phyloP scores from a whole-genome alignment of 2,113 vertebrate genomes.

The Oxyura jamaicensis region DNA sequence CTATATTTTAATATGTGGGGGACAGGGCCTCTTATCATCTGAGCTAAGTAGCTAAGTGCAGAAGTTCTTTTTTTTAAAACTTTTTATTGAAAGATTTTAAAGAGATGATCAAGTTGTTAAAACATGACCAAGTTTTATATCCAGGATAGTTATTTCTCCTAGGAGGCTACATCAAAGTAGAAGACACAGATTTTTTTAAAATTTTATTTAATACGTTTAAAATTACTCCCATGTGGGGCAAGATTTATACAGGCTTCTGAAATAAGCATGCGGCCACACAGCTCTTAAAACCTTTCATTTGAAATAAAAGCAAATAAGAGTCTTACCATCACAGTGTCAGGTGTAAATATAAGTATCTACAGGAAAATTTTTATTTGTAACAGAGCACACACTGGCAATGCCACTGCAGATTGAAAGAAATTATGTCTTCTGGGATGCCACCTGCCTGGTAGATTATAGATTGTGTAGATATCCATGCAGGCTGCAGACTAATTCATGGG shows the following conservation, averaged over 20 bases:
- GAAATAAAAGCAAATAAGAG: background rate
- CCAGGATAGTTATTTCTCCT: constrained; percentile 8
- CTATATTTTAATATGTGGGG: background rate
- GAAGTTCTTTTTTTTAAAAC: background rate
- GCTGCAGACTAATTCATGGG: background rate
- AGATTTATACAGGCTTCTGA: constrained; percentile 32
- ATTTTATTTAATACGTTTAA: constrained; percentile 6
- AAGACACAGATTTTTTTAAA: background rate
- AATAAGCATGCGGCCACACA: background rate
- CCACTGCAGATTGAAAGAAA: background rate
- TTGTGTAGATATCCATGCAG: background rate
- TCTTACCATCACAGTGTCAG: background rate
- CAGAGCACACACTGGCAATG: background rate
- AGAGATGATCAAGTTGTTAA: constrained; percentile 11
- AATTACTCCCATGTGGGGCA: background rate
- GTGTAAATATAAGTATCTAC: background rate
- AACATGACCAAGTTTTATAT: background rate
- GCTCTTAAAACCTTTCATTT: background rate
- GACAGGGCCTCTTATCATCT: background rate
- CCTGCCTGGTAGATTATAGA: fast-evolving
- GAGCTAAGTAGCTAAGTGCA: background rate
- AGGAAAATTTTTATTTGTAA: background rate
- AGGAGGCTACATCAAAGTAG: constrained; percentile 11
- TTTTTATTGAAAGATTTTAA: constrained; percentile 34
- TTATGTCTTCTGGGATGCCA: background rate